phyloP scores from a whole-genome alignment of 2,113 vertebrate genomes.

The Anoplopoma fimbria region DNA sequence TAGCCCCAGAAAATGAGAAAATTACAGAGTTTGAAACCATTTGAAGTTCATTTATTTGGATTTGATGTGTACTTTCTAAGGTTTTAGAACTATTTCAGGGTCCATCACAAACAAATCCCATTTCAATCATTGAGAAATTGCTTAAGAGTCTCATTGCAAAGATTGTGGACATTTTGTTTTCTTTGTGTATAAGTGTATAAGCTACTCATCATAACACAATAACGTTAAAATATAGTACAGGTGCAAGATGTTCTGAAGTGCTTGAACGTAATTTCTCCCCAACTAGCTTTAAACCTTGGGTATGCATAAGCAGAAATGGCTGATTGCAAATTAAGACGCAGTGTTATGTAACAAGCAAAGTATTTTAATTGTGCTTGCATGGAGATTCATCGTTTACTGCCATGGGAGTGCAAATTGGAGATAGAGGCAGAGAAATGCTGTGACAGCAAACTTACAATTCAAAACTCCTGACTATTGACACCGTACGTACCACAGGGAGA shows the following conservation, averaged over 20 bases:
- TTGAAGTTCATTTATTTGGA: not conserved
- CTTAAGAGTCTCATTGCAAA: not conserved
- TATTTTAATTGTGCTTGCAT: slow-evolving; percentile 32
- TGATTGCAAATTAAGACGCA: slow-evolving; percentile 46
- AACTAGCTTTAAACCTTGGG: slow-evolving; percentile 6
- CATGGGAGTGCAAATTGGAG: slow-evolving; percentile 25
- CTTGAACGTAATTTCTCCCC: slow-evolving; percentile 39
- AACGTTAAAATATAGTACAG: slow-evolving; percentile 22
- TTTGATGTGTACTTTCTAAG: not conserved
- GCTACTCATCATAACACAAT: not conserved
- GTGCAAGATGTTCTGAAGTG: slow-evolving; percentile 41
- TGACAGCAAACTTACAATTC: not conserved
- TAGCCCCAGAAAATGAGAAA: not conserved
- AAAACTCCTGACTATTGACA: not conserved
- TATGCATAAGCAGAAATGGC: slow-evolving; percentile 16
- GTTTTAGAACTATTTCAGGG: not conserved
- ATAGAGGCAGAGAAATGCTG: not conserved
- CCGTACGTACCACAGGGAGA: slow-evolving; percentile 87
- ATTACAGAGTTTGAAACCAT: not conserved
- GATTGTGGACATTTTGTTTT: not conserved
- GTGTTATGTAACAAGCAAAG: slow-evolving; percentile 43
- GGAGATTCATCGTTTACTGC: slow-evolving; percentile 13
- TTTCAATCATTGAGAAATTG: too few species aligned
- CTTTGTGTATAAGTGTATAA: not conserved
- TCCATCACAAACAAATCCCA: not conserved